Conservation (phyloP, 2,888 invertebrate species). For the Ichneumoninae sp. region DNA sequence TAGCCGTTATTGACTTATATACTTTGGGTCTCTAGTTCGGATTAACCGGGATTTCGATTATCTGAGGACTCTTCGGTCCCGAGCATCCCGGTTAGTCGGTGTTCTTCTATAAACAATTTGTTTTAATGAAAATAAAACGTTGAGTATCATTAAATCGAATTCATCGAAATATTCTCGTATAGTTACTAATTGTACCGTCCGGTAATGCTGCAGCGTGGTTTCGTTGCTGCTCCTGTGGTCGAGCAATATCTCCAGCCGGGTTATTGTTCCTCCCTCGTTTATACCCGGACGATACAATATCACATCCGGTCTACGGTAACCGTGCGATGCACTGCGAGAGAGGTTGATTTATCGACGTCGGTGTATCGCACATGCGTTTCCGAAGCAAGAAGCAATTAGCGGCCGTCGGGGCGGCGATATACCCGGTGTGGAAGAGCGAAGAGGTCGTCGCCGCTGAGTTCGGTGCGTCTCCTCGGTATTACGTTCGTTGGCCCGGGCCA, state of each 20-base stretch:
- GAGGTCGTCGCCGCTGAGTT: slow-evolving; percentile 31
- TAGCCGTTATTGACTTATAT: no score
- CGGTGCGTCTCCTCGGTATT: slow-evolving; percentile 55
- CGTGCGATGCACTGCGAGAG: slow-evolving; percentile 46
- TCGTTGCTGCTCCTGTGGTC: background rate
- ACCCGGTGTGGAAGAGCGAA: slow-evolving; percentile 33
- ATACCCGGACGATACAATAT: slow-evolving; percentile 17
- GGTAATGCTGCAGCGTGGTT: background rate
- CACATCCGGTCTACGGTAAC: slow-evolving; percentile 9
- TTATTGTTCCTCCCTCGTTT: slow-evolving; percentile 40
- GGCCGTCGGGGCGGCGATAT: slow-evolving; percentile 54
- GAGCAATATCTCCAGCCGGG: background rate
- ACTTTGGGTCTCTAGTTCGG: no score
- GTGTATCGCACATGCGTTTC: slow-evolving; percentile 54
- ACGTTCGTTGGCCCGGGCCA: slow-evolving; percentile 56
- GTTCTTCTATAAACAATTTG: background rate
- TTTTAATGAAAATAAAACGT: background rate
- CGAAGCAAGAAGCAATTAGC: slow-evolving; percentile 65
- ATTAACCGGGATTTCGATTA: no score
- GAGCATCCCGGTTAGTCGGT: no score
- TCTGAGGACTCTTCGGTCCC: no score
- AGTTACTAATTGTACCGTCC: background rate
- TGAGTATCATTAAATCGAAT: background rate
- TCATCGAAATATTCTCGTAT: background rate
- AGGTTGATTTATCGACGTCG: slow-evolving; percentile 64